Evolutionary conservation across 2,113 vertebrate species (phyloP), one percentile per base, ranked within the genome.

Genomic region (Syngnathoides biaculeatus): DNA sequence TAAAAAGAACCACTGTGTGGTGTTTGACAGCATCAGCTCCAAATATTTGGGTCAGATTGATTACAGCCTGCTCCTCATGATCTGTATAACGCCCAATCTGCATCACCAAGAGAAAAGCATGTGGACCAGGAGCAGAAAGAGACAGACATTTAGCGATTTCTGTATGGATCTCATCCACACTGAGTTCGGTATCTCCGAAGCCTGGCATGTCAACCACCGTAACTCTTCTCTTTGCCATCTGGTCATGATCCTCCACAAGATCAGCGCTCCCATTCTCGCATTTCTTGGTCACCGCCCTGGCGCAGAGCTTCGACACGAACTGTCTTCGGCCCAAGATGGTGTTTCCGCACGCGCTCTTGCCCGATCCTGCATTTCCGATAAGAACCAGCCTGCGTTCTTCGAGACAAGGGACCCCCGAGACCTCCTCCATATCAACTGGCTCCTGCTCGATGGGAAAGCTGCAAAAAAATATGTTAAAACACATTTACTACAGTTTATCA

Each of bases 311-410:
- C 0, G 92, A 92, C 68, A 79, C 74, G 69, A 92, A 92, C 45
- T 83, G 69, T 57, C 5, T 69, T 9, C 56, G 66, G 61, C 91
- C 90, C 74, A 93, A 58, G 72, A 93, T 92, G 73, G 89, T 92
- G 86, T 93, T 93, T 58, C 90, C 92, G 67, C 90, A 90, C 0
- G 91, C 87, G 22, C 92, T 92, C 69, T 92, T 93, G 62, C 91
- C 92, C 19, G 89, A 80, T 22, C 92, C 92, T 0, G 91, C 92
- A 67, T 86, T 90, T 60, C 92, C 92, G 4, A 92, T 68, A 45
- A 93, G 88, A 42, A 93, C 90, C 15, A 92, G 82, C 47, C 90
- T 52, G 73, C 91, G 86, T n/a, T 90, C 87, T 50, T 88, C 75
- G 2, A 14, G 12, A 66, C 68, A 61, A 22, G 17, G 68, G 67